phyloP scores from a whole-genome alignment of 2,888 invertebrate genomes.

The Morpho helenor region DNA sequence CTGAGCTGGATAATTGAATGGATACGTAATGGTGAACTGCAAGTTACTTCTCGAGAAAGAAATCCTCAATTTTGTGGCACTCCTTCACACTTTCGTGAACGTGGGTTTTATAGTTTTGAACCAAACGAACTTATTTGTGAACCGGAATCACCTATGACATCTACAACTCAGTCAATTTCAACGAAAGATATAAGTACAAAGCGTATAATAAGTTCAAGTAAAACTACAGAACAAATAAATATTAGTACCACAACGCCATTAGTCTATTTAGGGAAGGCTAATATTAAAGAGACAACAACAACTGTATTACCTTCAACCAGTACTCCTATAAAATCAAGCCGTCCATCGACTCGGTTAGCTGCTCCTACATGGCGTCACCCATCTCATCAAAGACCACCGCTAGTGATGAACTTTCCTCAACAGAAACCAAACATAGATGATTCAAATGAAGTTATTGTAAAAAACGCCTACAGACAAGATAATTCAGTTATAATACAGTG shows the following conservation, averaged over 20 bases:
- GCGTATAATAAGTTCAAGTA: conserved; percentile 27
- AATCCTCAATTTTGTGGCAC: conserved; percentile 96
- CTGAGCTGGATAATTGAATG: conserved; percentile 94
- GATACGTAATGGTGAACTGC: conserved; percentile 92
- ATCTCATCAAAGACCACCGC: conserved; percentile 82
- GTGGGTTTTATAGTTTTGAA: conserved; percentile 92
- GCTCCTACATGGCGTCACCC: conserved; percentile 70
- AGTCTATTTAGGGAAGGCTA: conserved; percentile 37
- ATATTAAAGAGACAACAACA: conserved; percentile 37
- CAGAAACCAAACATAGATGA: conserved; percentile 83
- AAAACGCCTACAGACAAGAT: conserved; percentile 91
- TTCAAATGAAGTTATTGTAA: conserved; percentile 88
- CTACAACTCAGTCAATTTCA: conserved; percentile 37
- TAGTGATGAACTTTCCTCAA: conserved; percentile 85
- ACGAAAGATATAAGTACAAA: conserved; percentile 36
- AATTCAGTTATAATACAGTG: conserved; percentile 94
- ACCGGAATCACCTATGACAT: conserved; percentile 51
- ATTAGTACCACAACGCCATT: conserved; percentile 39
- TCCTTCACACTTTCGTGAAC: conserved; percentile 87
- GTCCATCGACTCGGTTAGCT: conserved; percentile 58
- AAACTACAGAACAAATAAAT: conserved; percentile 41
- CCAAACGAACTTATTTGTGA: conserved; percentile 85
- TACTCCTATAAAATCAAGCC: conserved; percentile 51
- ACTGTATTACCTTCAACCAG: conserved; percentile 40
- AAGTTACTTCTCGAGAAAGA: conserved; percentile 94